These are phyloP conservation scores for Alfaro cultratus DNA, from an alignment of 2,797 vertebrate genomes.

Conservation along the genomic window DNA sequence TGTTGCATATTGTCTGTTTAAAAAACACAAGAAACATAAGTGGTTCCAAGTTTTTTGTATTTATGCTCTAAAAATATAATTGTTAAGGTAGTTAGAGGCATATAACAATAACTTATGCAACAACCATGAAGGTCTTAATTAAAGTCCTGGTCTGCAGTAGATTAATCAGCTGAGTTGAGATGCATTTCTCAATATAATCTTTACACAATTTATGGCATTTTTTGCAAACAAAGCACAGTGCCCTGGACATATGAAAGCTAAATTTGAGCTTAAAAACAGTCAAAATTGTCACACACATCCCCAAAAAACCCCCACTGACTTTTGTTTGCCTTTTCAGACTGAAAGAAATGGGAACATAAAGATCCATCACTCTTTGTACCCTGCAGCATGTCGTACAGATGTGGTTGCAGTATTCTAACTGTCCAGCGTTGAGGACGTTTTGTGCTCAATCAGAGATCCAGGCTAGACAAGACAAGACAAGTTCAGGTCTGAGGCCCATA, in stretches of 20 bases:
- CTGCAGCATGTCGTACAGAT: neutral
- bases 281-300: too few species aligned
- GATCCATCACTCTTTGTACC: neutral
- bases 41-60: neutral
- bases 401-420: neutral
- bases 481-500: slow-evolving; percentile 1
- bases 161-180: neutral
- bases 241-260: neutral
- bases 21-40: neutral
- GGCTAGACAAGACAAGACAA: slow-evolving; percentile 8
- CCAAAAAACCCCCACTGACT: neutral
- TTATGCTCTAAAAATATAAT: neutral
- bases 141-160: neutral
- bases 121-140: neutral
- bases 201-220: neutral
- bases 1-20: neutral
- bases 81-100: neutral
- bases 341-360: neutral
- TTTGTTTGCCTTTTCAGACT: neutral
- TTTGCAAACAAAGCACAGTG: neutral
- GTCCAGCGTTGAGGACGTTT: neutral
- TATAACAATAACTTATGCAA: neutral
- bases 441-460: neutral
- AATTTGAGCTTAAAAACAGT: neutral
- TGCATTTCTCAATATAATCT: neutral